These are phyloP conservation scores for Phymorhynchus buccinoides DNA, from an alignment of 1,140 invertebrate species.

Conservation along the genomic window DNA sequence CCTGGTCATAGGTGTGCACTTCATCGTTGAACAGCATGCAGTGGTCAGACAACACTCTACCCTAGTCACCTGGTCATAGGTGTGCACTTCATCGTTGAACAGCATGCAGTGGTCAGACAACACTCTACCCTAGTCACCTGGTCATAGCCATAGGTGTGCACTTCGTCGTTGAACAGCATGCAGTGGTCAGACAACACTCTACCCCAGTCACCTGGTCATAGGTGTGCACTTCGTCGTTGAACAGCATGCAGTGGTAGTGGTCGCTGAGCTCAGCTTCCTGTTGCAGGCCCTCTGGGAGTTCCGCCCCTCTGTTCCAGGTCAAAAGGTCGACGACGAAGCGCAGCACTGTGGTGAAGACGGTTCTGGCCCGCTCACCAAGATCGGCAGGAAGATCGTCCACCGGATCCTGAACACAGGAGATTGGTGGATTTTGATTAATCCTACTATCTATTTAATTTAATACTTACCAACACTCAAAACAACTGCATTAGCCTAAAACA, in stretches of 20 bases:
- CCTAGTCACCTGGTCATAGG: constrained; percentile 90
- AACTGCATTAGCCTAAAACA: too few species aligned
- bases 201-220: constrained; percentile 84
- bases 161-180: constrained; percentile 96
- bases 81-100: constrained; percentile 97
- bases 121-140: constrained; percentile 82
- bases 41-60: constrained; percentile 78
- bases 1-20: constrained; percentile 95
- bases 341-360: constrained; percentile 82
- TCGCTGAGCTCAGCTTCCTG: constrained; percentile 75
- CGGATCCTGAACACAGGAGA: constrained; percentile 72
- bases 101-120: constrained; percentile 89
- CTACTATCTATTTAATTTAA: too few species aligned
- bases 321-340: constrained; percentile 86
- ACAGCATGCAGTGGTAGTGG: constrained; percentile 92
- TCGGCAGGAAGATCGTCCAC: constrained; percentile 64
- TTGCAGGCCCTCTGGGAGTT: constrained; percentile 75
- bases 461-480: too few species aligned
- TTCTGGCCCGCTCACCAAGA: constrained; percentile 61
- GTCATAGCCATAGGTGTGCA: constrained; percentile 96
- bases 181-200: constrained; percentile 83
- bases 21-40: constrained; percentile 98
- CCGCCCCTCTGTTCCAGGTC: constrained; percentile 79
- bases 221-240: constrained; percentile 97
- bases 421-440: too few species aligned